phyloP scores from a whole-genome alignment of 2,113 vertebrate species.

The Ammodytes marinus region DNA sequence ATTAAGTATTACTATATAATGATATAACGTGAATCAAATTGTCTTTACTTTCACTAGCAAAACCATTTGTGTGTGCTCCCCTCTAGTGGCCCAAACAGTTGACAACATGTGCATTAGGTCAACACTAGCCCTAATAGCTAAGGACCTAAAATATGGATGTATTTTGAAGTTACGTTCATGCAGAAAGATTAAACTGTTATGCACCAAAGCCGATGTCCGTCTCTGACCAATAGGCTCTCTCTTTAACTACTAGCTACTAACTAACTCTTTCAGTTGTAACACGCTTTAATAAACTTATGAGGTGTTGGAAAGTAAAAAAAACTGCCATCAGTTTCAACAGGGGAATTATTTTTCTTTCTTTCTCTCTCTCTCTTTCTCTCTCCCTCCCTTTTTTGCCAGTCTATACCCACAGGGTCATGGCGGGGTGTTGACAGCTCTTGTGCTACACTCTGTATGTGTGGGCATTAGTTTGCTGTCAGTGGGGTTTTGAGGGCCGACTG shows the following conservation, averaged over 20 bases:
- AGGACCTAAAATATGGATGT: neutral
- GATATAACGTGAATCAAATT: neutral
- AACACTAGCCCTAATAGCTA: neutral
- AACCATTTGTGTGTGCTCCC: neutral
- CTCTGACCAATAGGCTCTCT: neutral
- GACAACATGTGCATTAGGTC: neutral
- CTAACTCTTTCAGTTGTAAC: constrained; percentile 15
- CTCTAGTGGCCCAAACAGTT: neutral
- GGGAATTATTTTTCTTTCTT: constrained; percentile 30
- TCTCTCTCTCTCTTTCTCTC: neutral
- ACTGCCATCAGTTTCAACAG: constrained; percentile 43
- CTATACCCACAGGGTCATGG: constrained; percentile 63
- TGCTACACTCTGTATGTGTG: constrained; percentile 66
- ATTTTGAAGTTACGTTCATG: neutral
- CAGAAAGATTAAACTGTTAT: neutral
- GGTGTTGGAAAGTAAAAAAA: constrained; percentile 50
- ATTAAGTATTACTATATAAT: no score
- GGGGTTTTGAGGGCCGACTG: constrained; percentile 56
- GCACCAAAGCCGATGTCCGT: neutral
- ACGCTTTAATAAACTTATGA: constrained; percentile 41
- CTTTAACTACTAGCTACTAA: constrained; percentile 15
- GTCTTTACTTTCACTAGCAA: neutral
- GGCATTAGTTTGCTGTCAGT: constrained; percentile 71
- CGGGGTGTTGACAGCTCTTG: constrained; percentile 71
- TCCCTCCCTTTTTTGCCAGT: constrained; percentile 17